phyloP scores from a whole-genome alignment of 2,113 vertebrate genomes.

The Xenopus tropicalis region UCB_Xtro_10.0 CM004445.2:116671501-116672000 shows the following conservation, averaged over 20 bases:
- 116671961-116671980: slow-evolving; percentile 71
- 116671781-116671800: neutral
- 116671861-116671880: slow-evolving; percentile 9
- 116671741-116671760: neutral
- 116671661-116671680: neutral
- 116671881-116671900: slow-evolving; percentile 11
- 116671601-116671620: too few relatives aligned
- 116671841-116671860: slow-evolving; percentile 24
- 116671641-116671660: neutral
- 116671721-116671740: neutral
- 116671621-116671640: neutral
- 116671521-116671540: too few relatives aligned
- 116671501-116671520: neutral
- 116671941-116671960: slow-evolving; percentile 48
- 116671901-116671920: neutral
- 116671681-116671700: neutral
- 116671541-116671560: too few relatives aligned
- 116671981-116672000: slow-evolving; percentile 73
- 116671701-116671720: neutral
- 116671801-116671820: slow-evolving; percentile 16
- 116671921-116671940: neutral
- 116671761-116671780: neutral
- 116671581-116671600: too few relatives aligned
- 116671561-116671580: too few relatives aligned
- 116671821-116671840: slow-evolving; percentile 15